Evolutionary conservation across 2,888 invertebrate species (phyloP).

Genomic region (Eledone cirrhosa): DNA sequence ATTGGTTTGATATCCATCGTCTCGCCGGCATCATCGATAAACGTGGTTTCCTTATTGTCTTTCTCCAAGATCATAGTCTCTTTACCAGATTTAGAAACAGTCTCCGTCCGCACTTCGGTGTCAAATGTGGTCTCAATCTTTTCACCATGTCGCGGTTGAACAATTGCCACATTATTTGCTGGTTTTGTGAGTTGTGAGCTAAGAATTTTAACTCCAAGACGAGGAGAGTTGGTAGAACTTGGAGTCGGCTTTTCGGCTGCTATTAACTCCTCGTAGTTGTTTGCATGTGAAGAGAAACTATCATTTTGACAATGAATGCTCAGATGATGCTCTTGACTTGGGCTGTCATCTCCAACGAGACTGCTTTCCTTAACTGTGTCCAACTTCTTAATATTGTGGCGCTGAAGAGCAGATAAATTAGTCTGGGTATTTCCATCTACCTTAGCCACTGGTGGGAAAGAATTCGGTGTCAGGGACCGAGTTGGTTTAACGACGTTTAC

Average conservation of each 20-base stretch:
- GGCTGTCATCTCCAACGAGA: conserved; percentile 34
- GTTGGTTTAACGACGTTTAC: conserved; percentile 59
- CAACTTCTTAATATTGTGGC: conserved; percentile 44
- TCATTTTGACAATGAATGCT: conserved; percentile 42
- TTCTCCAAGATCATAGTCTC: conserved; percentile 49
- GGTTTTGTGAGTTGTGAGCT: conserved; percentile 50
- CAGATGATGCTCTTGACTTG: background rate
- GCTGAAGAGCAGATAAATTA: conserved; percentile 54
- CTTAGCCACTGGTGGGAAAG: conserved; percentile 42
- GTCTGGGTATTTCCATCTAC: conserved; percentile 56
- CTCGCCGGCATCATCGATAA: conserved; percentile 70
- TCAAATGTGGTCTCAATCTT: conserved; percentile 65
- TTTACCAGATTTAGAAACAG: conserved; percentile 49
- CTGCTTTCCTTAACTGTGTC: conserved; percentile 41
- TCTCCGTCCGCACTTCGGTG: conserved; percentile 59
- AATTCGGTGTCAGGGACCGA: conserved; percentile 44
- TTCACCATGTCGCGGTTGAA: conserved; percentile 57
- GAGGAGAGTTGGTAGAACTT: conserved; percentile 50
- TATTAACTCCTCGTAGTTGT: conserved; percentile 50
- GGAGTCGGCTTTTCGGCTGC: conserved; percentile 33
- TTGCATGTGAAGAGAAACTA: conserved; percentile 55
- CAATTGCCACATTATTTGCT: conserved; percentile 58
- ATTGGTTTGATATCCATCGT: conserved; percentile 85
- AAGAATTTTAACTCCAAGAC: conserved; percentile 56
- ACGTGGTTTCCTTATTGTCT: conserved; percentile 70